phyloP scores from a whole-genome alignment of 1,140 invertebrate genomes.

The Neodiprion fabricii region DNA sequence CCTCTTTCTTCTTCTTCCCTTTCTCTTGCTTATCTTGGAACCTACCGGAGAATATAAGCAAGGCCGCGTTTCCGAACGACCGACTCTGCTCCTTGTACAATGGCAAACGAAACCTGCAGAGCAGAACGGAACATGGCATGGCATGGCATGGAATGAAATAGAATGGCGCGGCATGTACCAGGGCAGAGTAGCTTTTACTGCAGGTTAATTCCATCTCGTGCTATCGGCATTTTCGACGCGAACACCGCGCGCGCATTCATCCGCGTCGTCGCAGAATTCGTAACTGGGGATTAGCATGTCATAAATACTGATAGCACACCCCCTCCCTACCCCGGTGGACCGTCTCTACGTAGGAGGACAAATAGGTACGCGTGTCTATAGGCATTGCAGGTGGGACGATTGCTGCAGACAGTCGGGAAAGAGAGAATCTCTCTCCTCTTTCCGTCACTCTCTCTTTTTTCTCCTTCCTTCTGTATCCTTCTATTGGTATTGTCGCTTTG shows the following conservation, averaged over 20 bases:
- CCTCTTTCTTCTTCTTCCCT: slow-evolving; percentile 19
- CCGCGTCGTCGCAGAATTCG: slow-evolving; percentile 53
- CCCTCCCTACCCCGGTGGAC: neutral
- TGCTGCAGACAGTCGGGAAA: neutral
- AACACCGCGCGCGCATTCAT: slow-evolving; percentile 17
- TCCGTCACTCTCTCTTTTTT: slow-evolving; percentile 12
- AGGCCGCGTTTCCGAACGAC: slow-evolving; percentile 45
- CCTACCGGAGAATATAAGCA: too few species aligned
- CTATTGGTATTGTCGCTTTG: too few species aligned
- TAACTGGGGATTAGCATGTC: slow-evolving; percentile 60
- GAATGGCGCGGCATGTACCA: too few species aligned
- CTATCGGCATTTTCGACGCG: neutral
- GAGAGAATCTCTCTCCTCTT: neutral
- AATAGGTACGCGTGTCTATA: slow-evolving; percentile 29
- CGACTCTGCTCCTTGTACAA: slow-evolving; percentile 21
- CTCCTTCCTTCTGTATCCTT: neutral
- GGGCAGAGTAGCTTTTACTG: too few species aligned
- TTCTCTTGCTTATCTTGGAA: neutral
- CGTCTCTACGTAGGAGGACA: slow-evolving; percentile 28
- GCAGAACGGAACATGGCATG: too few species aligned
- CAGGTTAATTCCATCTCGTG: neutral
- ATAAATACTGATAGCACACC: slow-evolving; percentile 54
- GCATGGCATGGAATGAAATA: too few species aligned
- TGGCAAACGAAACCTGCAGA: too few species aligned
- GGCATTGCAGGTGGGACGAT: slow-evolving; percentile 12